These are phyloP conservation scores for Canis aureus DNA, from an alignment of 2,113 vertebrate genomes.

Conservation along the genomic window DNA sequence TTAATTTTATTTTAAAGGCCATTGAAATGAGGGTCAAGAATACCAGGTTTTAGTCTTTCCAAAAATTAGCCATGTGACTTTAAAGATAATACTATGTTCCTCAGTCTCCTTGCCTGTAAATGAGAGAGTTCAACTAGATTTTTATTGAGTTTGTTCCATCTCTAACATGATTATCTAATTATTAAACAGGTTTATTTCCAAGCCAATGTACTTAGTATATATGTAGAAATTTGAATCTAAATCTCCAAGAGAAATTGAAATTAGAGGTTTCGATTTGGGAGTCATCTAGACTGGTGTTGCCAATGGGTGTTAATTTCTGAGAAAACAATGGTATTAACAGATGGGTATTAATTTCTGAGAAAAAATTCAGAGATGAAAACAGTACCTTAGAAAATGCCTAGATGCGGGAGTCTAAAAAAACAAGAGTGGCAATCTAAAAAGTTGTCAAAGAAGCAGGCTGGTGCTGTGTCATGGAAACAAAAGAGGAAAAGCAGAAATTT, in stretches of 20 bases:
- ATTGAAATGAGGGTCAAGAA: neutral
- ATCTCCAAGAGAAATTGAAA: neutral
- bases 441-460: neutral
- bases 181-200: neutral
- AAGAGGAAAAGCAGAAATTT: neutral
- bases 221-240: neutral
- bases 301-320: neutral
- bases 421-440: neutral
- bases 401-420: neutral
- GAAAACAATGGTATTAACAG: neutral
- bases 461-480: neutral
- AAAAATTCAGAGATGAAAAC: neutral
- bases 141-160: neutral
- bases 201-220: neutral
- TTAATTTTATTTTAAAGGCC: slow-evolving; percentile 24
- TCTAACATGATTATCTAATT: neutral
- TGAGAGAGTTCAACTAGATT: neutral
- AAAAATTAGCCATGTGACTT: neutral
- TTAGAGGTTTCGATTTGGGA: slow-evolving; percentile 24
- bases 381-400: neutral
- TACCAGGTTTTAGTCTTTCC: slow-evolving; percentile 2
- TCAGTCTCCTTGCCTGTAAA: neutral
- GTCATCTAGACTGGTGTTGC: neutral
- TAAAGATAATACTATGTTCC: neutral
- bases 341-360: slow-evolving; percentile 1